Base-by-base conservation (phyloP, 2,888 invertebrate species). In the Acrobasis repandana region DNA sequence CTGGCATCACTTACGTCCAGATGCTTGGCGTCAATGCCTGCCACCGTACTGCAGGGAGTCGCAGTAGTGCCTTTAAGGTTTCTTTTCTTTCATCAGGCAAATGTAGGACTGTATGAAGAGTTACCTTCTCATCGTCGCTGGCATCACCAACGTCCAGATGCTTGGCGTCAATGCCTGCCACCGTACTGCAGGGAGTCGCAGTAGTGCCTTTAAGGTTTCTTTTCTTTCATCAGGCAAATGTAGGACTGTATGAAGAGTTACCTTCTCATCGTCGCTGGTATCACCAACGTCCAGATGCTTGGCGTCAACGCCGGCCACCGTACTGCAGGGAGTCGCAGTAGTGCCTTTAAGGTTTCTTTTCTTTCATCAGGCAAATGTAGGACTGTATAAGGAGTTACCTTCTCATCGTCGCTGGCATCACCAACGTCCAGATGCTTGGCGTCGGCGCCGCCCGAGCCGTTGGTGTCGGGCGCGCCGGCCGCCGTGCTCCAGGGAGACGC, bases 241-340 rank as follows among this genome's bases (percentile, higher is more conserved):
- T 5, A 10, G 16, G 9, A 11, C 15, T 15, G 15, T 9, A 4
- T 9, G 5, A 48, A 6, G 8, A 28, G 15, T 14, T 48, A 91
- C 91, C 90, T 93, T 93, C 67, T 93, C 93, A 80, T 93, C 96
- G 93, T 97, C 97, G 90, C 97, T 97, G 90, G 96, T 96, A 90
- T 97, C 97, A 86, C 97, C 97, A 86, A 97, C 97, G 93, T 97
- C 97, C 89, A 97, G 94, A 89, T 97, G 96, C 93, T 96, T 96
- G 88, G 96, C 95, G 93, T 97, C 97, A 93, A 96, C 95, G 85
- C 86, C 89, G 94, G 96, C 96, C 95, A 97, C 96, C 93, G 97
- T 96, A 93, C 97, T 97, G 97, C 97, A 97, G 96, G 97, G 96
- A 91, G 97, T 97, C 94, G 97, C 96, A 96, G 97, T 97, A 94